Conservation (phyloP, 2,113 vertebrate species). For the Dipodomys stephensi region DNA sequence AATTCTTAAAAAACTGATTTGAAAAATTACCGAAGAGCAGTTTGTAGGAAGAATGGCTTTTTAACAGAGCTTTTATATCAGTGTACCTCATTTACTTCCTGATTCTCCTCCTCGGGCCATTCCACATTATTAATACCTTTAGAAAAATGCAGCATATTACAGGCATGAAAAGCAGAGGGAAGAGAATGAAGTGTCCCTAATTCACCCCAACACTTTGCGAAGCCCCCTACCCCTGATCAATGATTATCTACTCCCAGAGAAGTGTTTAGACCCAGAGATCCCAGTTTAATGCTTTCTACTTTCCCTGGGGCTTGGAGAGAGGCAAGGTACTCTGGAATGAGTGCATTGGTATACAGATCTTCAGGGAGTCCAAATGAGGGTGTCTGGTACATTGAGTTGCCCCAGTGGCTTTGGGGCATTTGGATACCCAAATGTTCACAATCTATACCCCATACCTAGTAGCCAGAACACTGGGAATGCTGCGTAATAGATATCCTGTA, state of each 20-base stretch:
- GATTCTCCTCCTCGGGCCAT: not conserved
- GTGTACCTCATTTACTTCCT: not conserved
- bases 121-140: not conserved
- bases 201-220: not conserved
- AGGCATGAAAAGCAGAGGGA: constrained; percentile 20
- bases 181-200: not conserved
- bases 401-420: not conserved
- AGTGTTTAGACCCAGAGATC: not conserved
- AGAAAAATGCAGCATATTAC: not conserved
- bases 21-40: constrained; percentile 30
- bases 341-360: not conserved
- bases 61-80: constrained; percentile 31
- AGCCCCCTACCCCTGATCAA: not conserved
- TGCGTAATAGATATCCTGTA: not conserved
- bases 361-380: not conserved
- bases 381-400: not conserved
- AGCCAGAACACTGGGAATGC: not conserved
- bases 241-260: not conserved
- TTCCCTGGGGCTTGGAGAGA: not conserved
- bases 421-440: accelerated
- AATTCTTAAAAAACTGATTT: constrained; percentile 54
- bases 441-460: too few relatives aligned
- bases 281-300: not conserved
- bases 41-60: constrained; percentile 30
- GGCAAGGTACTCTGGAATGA: not conserved